Conservation (phyloP, 1,140 invertebrate genomes). For the Calliphora vicina region DNA sequence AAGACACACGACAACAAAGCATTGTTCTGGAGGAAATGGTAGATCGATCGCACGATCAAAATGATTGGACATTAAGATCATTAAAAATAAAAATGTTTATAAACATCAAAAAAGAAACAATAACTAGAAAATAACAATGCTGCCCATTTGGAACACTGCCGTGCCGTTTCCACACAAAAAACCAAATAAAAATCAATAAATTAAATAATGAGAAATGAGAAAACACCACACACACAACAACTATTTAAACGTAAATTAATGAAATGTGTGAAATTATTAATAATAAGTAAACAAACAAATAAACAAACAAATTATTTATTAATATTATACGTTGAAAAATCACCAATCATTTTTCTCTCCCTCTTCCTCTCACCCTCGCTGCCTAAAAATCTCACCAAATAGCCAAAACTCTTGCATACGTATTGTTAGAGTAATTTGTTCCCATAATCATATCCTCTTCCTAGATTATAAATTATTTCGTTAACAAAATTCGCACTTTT, state of each 20-base stretch:
- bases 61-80: no score
- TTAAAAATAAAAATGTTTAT: background rate
- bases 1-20: no score
- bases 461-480: background rate
- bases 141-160: slow-evolving; percentile 20
- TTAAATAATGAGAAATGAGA: no score
- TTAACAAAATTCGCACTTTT: background rate
- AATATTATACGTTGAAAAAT: no score
- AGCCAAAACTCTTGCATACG: no score
- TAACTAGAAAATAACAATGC: background rate
- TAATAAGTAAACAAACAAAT: no score
- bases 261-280: no score
- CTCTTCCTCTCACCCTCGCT: background rate
- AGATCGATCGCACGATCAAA: background rate
- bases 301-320: no score
- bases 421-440: no score
- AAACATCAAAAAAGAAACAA: background rate
- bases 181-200: background rate
- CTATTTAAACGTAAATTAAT: no score
- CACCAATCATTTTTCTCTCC: no score
- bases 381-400: background rate
- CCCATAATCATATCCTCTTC: background rate
- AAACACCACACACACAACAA: no score
- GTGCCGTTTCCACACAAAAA: background rate
- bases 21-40: background rate